phyloP scores from a whole-genome alignment of 2,888 invertebrate genomes.

The Strigamia transsilvanica region DNA sequence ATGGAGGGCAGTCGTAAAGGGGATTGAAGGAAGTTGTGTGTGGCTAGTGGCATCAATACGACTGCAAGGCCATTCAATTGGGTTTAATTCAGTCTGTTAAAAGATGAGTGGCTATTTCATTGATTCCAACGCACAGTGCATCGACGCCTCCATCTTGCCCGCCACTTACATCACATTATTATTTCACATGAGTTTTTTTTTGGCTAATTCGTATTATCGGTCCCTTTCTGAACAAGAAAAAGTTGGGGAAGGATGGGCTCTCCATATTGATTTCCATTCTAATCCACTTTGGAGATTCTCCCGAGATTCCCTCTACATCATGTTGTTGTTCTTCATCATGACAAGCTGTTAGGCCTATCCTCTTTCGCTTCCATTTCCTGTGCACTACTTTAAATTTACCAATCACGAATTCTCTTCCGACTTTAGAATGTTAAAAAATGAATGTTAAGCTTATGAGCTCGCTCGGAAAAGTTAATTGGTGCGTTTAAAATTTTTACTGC shows the following conservation, averaged over 20 bases:
- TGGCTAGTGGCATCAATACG: conserved; percentile 18
- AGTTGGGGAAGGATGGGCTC: conserved; percentile 7
- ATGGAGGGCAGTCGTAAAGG: conserved; percentile 21
- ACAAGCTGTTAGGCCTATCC: conserved; percentile 30
- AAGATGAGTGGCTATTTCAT: background rate
- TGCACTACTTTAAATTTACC: conserved; percentile 10
- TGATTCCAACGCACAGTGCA: background rate
- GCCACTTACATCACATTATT: background rate
- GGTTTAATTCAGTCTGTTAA: conserved; percentile 9
- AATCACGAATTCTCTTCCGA: background rate
- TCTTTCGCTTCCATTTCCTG: conserved; percentile 15
- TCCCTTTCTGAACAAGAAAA: background rate
- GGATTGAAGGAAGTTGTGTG: conserved; percentile 21
- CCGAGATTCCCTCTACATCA: conserved; percentile 26
- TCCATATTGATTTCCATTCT: conserved; percentile 21
- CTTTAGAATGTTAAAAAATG: background rate
- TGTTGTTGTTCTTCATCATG: conserved; percentile 21
- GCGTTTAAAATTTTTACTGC: background rate
- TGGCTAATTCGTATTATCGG: conserved; percentile 7
- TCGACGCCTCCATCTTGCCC: background rate
- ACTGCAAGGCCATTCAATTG: conserved; percentile 21
- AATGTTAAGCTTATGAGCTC: background rate
- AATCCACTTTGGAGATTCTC: conserved; percentile 26
- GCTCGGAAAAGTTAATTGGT: background rate
- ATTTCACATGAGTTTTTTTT: background rate